These are phyloP conservation scores for Halocynthia aurantium DNA, from an alignment of 23 tunicate genomes.

Conservation along the genomic window DNA sequence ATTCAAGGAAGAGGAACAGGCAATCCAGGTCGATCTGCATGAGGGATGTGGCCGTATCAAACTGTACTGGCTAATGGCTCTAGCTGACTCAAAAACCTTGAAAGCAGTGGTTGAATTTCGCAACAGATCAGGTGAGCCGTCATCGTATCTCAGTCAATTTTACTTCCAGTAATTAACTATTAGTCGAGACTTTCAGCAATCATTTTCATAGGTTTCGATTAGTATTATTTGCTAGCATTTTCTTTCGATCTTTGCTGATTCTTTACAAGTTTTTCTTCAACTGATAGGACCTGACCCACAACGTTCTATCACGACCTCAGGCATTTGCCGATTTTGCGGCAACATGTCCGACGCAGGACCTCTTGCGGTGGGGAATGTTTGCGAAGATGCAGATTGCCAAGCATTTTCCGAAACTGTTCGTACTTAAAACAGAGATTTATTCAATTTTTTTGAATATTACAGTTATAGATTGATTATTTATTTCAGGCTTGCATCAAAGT, in stretches of 20 bases:
- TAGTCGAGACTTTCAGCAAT: too few relatives aligned
- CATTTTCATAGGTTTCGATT: too few relatives aligned
- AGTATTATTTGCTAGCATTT: too few relatives aligned
- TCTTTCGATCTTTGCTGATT: too few relatives aligned
- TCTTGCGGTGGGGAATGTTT: conserved; percentile 45
- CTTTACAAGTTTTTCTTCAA: too few relatives aligned
- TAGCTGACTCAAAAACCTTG: conserved; percentile 56
- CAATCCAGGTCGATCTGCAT: conserved; percentile 64
- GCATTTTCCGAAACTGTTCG: conserved; percentile 29
- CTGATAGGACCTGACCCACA: too few relatives aligned
- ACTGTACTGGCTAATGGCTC: conserved; percentile 68
- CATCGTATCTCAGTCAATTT: too few relatives aligned
- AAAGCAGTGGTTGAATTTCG: conserved; percentile 65
- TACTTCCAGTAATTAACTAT: too few relatives aligned
- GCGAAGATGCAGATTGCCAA: conserved; percentile 49
- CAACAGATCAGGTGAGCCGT: too few relatives aligned
- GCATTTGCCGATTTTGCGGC: conserved; percentile 60
- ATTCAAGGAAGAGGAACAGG: conserved; percentile 70
- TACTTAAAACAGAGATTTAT: background rate
- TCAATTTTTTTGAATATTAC: background rate
- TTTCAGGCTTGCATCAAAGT: conserved; percentile 44
- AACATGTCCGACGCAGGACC: conserved; percentile 33
- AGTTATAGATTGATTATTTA: background rate
- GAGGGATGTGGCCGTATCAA: conserved; percentile 78
- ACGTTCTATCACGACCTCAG: conserved; percentile 13